Evolutionary conservation across 2,888 invertebrate species (phyloP), one percentile per base, ranked within the genome.

Genomic region (Leptinotarsa haldemani): DNA sequence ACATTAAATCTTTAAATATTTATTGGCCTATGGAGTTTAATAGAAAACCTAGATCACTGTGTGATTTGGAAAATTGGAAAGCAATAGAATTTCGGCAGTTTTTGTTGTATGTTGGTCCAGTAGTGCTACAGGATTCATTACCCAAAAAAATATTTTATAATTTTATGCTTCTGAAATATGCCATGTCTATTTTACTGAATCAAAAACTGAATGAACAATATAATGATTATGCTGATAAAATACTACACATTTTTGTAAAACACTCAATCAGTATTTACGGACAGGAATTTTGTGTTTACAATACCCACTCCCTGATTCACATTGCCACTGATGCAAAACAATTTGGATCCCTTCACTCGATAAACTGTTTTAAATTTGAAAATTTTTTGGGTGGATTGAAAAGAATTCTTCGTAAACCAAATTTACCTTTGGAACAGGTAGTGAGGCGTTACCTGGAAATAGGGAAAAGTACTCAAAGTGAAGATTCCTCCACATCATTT

Each of bases 1-100:
- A 56, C 18, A 20, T 9, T 56, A 12, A 20, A 18, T 5, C 7
- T 56, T 56, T 13, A 22, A 12, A 20, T 56, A 13, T 18, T 56
- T 13, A 22, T 67, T 79, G 79, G 79, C 83, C 83, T 16, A 22
- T n/a, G 65, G 80, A 82, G 47, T 80, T 83, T 52, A 76, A 73
- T 18, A 70, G 82, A 50, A 82, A 81, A 73, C 78, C 81, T 30
- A 70, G 82, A 73, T 66, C 74, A n/a, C 48, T 81, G 18, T 58
- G 25, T 20, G 78, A 80, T 63, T 48, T 80, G 40, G 78, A 80
- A 71, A 50, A 52, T 15, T 81, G 78, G 78, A 80, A 80, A 69
- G 80, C 80, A 13, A 81, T 78, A 25, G 81, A 82, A 76, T 76
- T 78, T 40, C 52, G 79, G 18, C 75, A 78, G 63, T 80, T 80